Base-by-base conservation (phyloP, 2,113 vertebrate genomes). In the Halcyon malimbica region DNA sequence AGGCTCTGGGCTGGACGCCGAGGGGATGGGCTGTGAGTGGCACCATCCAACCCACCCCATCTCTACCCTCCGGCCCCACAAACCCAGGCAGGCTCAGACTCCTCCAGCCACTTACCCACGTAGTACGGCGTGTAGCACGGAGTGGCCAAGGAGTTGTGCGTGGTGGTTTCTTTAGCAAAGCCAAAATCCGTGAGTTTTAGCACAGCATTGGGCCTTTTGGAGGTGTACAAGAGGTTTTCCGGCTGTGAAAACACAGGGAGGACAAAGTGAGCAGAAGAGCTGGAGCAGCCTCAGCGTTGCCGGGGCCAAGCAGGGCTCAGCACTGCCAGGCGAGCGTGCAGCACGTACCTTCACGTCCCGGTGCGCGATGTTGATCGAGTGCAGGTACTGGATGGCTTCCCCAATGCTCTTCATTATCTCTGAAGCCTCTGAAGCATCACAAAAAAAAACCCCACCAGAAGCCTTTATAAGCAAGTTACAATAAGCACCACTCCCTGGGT, bases 81-180 rank as follows among this genome's bases (percentile, higher is more conserved):
- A 21, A 29, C 5, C 53, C 56, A 19, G 31, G 11, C 28, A 9
- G 24, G 21, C 16, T 21, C 70, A 13, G 15, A 2, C 11, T 26
- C 14, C 42, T 23, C 26, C 16, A 39, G 15, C 15, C 53, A 96
- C 99, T 99, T 96, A 99, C 99, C 99, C 93, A 99, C 99, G 2
- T 99, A 99, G 97, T 99, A 99, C 0, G 99, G 99, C 1, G 99
- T 99, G 93, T 99, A 99, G 98, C 99, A 99, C 2, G 99, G 99
- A 6, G 99, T 99, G 79, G 99, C 98, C 97, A 99, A 83, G 9
- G 99, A 99, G 97, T 99, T 99, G 97, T 99, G 99, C 37, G 99
- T 98, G 93, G 99, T 99, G 69, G 99, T 99, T 97, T 99, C 99
- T 97, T 99, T 99, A 94, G 99, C 99, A 95, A 99, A 99, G 95